Evolutionary conservation across 2,113 vertebrate species (phyloP).

Genomic region (Coregonus clupeaformis): DNA sequence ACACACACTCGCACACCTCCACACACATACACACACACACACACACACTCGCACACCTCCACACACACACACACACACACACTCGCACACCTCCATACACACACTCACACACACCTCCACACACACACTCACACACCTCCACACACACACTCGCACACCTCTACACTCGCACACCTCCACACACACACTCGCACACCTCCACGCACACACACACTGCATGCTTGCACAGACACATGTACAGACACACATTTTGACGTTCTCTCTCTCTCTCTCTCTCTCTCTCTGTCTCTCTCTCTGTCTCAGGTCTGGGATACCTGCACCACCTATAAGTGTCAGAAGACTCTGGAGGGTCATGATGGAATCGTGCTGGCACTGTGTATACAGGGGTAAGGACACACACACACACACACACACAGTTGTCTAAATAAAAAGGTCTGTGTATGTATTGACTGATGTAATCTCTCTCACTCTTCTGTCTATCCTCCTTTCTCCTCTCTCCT

Average conservation of each 20-base stretch:
- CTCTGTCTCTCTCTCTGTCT: conserved; percentile 5
- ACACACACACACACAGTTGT: background rate
- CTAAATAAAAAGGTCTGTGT: background rate
- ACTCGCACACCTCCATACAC: background rate
- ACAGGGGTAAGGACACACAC: conserved; percentile 83
- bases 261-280: no score
- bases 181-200: background rate
- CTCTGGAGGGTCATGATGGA: conserved; percentile 95
- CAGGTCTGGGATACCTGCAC: conserved; percentile 99
- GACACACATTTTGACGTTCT: no score
- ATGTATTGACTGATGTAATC: background rate
- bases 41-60: no score
- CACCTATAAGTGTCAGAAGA: conserved; percentile 99
- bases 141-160: no score
- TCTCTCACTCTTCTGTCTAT: no score
- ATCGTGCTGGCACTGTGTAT: conserved; percentile 98
- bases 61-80: background rate
- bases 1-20: no score
- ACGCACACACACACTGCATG: background rate
- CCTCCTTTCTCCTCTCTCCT: no score
- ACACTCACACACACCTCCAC: background rate
- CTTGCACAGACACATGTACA: background rate
- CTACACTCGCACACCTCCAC: background rate
- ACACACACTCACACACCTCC: background rate
- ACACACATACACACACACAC: no score